Evolutionary conservation across 1,140 invertebrate genomes (phyloP), one percentile per base, ranked within the genome.

Genomic region (Nephila pilipes): DNA sequence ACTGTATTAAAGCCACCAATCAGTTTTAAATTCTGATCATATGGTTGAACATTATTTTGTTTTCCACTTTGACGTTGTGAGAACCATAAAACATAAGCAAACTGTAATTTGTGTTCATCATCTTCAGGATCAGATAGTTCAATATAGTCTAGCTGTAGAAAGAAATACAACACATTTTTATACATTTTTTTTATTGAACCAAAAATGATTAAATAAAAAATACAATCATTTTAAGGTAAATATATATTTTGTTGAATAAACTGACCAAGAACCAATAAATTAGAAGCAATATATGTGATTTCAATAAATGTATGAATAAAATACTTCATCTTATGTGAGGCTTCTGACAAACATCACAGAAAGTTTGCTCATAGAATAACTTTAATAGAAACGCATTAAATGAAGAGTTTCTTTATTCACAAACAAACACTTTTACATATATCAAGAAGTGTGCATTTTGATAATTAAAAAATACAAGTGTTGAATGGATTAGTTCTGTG

Each of bases 71-170:
- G 96, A 95, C 98, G 96, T 94, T 97, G 96, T 94, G 98, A 98
- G 95, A 97, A 99, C 97, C 98, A 99, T 94, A 99, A 96, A 94
- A 97, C 97, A 96, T 99, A 99, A 69, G 97, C 97, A 96, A 97
- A 98, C 95, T 99, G 98, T 94, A 99, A 96, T 95, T 97, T 97
- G 95, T 99, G 98, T 95, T 99, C 89, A 85, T 93, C 54, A 4
- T 79, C 79, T 55, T 79, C 83, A 32, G 88, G 85, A 20, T 81
- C 58, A 55, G 58, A 55, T 18, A 93, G 2, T 36, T 87, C 91
- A 38, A 57, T 20, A 58, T 58, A 90, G 8, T 90, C 88, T 57
- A 90, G 16, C 88, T 90, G 25, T 22, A 55, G 22, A 80, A 60
- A n/a, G 20, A 57, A 25, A 63, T 22, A 87, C 8, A 46, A 1